phyloP scores from a whole-genome alignment of 2,888 invertebrate species.

The Phymatocera aterrima region DNA sequence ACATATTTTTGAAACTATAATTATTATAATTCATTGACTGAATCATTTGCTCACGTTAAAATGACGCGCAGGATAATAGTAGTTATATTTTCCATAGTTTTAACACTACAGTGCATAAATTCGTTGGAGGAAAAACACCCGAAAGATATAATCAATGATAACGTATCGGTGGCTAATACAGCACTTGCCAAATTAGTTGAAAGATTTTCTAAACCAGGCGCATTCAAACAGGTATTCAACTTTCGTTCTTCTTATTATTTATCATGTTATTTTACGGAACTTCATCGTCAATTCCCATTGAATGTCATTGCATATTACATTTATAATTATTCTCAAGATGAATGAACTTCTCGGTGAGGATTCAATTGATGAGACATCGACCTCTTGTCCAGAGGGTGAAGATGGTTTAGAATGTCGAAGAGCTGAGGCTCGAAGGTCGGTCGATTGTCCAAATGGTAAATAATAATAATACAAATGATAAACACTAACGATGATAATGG shows the following conservation, averaged over 20 bases:
- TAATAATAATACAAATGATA: conserved; percentile 50
- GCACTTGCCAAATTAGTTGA: conserved; percentile 71
- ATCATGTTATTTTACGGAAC: neutral
- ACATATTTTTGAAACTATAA: neutral
- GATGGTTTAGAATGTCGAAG: conserved; percentile 72
- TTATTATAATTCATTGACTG: neutral
- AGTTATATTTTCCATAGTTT: neutral
- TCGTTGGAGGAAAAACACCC: neutral
- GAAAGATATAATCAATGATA: neutral
- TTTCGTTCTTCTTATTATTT: neutral
- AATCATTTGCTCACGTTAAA: conserved; percentile 3
- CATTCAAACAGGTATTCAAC: conserved; percentile 68
- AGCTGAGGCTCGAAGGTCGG: conserved; percentile 72
- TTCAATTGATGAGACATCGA: conserved; percentile 63
- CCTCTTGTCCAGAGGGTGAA: conserved; percentile 70
- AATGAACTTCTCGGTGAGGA: conserved; percentile 69
- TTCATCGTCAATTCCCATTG: neutral
- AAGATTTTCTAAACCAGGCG: conserved; percentile 72
- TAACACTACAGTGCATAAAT: neutral
- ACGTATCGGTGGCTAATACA: conserved; percentile 55
- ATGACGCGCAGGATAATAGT: conserved; percentile 48
- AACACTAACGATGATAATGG: neutral
- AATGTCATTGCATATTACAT: neutral
- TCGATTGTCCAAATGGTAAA: conserved; percentile 73
- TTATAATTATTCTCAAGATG: conserved; percentile 57